Conservation (phyloP, 2,113 vertebrate genomes). For the Odocoileus hemionus region DNA sequence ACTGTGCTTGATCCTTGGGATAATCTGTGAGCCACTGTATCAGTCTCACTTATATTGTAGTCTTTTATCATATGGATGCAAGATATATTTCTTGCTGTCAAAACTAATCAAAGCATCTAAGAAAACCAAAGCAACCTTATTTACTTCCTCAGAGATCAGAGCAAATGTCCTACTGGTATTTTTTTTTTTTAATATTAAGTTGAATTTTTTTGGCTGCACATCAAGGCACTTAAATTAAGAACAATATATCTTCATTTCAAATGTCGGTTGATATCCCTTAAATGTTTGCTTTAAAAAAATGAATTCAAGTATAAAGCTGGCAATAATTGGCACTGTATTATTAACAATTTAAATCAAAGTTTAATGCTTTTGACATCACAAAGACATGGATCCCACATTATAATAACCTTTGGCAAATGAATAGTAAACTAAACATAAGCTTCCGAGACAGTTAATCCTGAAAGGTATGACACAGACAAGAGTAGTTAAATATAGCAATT, state of each 20-base stretch:
- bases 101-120: slow-evolving; percentile 67
- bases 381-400: neutral
- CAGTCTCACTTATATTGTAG: slow-evolving; percentile 30
- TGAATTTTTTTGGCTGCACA: neutral
- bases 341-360: slow-evolving; percentile 68
- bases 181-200: neutral
- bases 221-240: slow-evolving; percentile 52
- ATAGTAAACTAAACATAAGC: slow-evolving; percentile 34
- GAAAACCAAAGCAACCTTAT: slow-evolving; percentile 57
- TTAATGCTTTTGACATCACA: slow-evolving; percentile 48
- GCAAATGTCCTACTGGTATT: slow-evolving; percentile 1
- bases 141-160: slow-evolving; percentile 49
- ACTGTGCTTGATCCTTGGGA: slow-evolving; percentile 36
- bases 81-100: slow-evolving; percentile 63
- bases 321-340: slow-evolving; percentile 39
- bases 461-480: neutral
- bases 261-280: slow-evolving; percentile 13
- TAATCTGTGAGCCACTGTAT: slow-evolving; percentile 58
- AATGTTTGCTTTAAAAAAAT: slow-evolving; percentile 60
- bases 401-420: slow-evolving; percentile 23
- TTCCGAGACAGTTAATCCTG: neutral
- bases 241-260: slow-evolving; percentile 53
- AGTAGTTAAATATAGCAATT: slow-evolving; percentile 63
- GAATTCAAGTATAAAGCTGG: slow-evolving; percentile 50
- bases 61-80: slow-evolving; percentile 62